A percentile compares a stretch with the other conserved stretches of the same genome.
phyloP scores from a whole-genome alignment of 1,140 invertebrate genomes.

The Temnothorax curvispinosus region DNA sequence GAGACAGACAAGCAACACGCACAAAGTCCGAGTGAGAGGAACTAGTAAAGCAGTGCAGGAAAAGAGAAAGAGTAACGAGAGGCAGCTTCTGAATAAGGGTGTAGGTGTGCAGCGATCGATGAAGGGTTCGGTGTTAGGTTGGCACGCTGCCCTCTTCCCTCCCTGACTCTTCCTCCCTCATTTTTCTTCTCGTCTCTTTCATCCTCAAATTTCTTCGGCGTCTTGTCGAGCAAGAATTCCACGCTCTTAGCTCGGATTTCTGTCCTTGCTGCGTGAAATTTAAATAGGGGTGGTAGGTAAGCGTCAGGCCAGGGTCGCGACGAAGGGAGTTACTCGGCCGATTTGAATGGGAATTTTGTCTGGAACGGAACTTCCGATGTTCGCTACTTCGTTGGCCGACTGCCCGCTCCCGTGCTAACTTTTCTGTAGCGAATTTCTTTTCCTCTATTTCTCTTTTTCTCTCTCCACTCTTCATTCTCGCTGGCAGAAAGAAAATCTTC shows the following conservation, averaged over 20 bases:
- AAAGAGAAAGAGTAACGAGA: slow-evolving; percentile 1
- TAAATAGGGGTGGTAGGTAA: slow-evolving; percentile 48
- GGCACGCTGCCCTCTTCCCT: slow-evolving; percentile 68
- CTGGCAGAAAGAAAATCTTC: slow-evolving; percentile 23
- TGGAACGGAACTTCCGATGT: slow-evolving; percentile 34
- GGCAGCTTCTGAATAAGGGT: neutral
- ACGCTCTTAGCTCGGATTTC: slow-evolving; percentile 56
- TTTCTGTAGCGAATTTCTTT: slow-evolving; percentile 35
- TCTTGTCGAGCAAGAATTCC: slow-evolving; percentile 65
- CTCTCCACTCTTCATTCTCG: neutral
- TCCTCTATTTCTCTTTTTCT: neutral
- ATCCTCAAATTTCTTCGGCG: slow-evolving; percentile 66
- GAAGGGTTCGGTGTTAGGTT: slow-evolving; percentile 68
- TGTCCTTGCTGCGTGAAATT: slow-evolving; percentile 44
- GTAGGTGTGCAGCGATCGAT: slow-evolving; percentile 66
- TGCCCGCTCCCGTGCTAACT: slow-evolving; percentile 33
- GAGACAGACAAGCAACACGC: slow-evolving; percentile 13
- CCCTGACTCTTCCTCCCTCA: neutral
- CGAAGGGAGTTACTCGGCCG: slow-evolving; percentile 49
- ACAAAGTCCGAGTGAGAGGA: neutral
- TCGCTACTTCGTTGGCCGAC: slow-evolving; percentile 31
- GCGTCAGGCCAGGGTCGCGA: slow-evolving; percentile 40
- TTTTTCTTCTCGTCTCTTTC: slow-evolving; percentile 24
- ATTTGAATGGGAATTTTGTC: slow-evolving; percentile 64
- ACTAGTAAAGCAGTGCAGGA: neutral